phyloP scores from a whole-genome alignment of 2,888 invertebrate species.

The Sepioteuthis lessoniana region DNA sequence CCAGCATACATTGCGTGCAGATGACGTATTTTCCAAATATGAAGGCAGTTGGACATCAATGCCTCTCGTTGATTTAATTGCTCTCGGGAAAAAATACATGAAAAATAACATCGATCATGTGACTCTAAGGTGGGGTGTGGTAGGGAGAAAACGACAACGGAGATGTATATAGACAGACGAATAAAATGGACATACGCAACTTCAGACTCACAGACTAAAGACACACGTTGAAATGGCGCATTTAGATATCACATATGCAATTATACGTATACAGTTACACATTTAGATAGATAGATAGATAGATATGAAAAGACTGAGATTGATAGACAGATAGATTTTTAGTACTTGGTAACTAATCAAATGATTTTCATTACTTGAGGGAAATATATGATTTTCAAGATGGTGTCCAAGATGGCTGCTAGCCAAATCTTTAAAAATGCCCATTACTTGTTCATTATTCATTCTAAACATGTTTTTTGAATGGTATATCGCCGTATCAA shows the following conservation, averaged over 20 bases:
- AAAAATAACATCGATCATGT: not conserved
- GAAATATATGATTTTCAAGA: too few relatives aligned
- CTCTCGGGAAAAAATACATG: not conserved
- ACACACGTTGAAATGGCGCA: not conserved
- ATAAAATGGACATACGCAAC: not conserved
- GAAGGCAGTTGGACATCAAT: not conserved
- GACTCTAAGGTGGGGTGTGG: not conserved
- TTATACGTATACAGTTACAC: not conserved
- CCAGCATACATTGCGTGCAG: not conserved
- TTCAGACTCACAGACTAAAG: not conserved
- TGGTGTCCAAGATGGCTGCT: too few relatives aligned
- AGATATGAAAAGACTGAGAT: not conserved
- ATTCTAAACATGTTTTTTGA: too few relatives aligned
- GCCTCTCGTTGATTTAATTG: not conserved
- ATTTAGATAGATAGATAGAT: not conserved
- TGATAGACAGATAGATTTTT: not conserved
- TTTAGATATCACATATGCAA: not conserved
- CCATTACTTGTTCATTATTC: too few relatives aligned
- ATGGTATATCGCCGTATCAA: too few relatives aligned
- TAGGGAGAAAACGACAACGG: accelerated
- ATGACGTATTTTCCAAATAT: not conserved
- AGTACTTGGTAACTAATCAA: too few relatives aligned
- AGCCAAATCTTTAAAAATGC: too few relatives aligned
- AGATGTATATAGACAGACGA: not conserved
- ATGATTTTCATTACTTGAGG: too few relatives aligned